These are phyloP conservation scores for Galerucella pusilla DNA, from an alignment of 2,888 invertebrate species.

Conservation along the genomic window DNA sequence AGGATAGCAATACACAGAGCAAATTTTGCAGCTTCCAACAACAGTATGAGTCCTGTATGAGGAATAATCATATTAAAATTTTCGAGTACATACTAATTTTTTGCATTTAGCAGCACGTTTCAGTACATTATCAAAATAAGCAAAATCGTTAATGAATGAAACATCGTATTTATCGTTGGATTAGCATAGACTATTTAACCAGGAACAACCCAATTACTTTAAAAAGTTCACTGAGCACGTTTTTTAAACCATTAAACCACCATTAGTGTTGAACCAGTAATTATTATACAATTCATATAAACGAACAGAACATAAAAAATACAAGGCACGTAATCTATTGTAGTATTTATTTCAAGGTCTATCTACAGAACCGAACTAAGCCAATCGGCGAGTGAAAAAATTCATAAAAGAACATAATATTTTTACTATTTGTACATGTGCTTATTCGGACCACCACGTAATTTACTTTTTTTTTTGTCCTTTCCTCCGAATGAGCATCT, in stretches of 20 bases:
- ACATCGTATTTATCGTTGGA: not conserved
- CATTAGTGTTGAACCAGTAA: not conserved
- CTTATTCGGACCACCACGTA: no score
- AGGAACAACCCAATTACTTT: constrained; percentile 1
- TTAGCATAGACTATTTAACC: not conserved
- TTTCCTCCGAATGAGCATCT: no score
- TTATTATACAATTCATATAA: constrained; percentile 5
- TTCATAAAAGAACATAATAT: no score
- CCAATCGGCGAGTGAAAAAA: not conserved
- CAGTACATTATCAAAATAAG: no score
- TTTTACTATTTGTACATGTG: no score
- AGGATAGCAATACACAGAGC: no score
- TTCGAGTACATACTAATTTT: no score
- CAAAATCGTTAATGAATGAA: not conserved
- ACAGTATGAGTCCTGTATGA: no score
- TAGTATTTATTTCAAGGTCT: constrained; percentile 7
- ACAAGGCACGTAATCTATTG: constrained; percentile 6
- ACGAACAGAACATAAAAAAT: constrained; percentile 3
- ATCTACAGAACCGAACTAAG: not conserved
- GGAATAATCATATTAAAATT: no score
- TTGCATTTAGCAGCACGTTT: no score
- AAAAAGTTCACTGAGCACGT: not conserved
- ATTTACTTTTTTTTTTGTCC: no score
- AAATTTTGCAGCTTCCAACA: no score
- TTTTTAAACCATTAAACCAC: not conserved